Conservation (phyloP, 1,140 invertebrate genomes). For the Tachypleus tridentatus region DNA sequence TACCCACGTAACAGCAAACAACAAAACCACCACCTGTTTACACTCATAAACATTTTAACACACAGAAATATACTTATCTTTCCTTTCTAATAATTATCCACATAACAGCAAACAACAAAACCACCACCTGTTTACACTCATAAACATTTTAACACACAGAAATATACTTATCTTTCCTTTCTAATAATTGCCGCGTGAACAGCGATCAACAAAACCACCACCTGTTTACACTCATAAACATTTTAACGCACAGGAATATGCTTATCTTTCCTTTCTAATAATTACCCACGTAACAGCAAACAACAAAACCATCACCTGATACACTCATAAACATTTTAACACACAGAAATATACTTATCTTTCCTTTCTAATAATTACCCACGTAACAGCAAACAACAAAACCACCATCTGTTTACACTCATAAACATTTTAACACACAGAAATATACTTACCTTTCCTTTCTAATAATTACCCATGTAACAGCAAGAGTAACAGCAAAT, state of each 20-base stretch:
- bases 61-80: constrained; percentile 14
- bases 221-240: neutral
- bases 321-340: neutral
- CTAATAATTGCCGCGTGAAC: constrained; percentile 15
- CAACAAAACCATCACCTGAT: constrained; percentile 7
- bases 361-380: constrained; percentile 16
- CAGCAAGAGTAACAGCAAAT: constrained; percentile 13
- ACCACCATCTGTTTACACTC: constrained; percentile 6
- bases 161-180: constrained; percentile 14
- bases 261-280: constrained; percentile 13
- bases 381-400: constrained; percentile 14
- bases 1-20: constrained; percentile 19
- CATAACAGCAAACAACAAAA: constrained; percentile 13
- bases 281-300: constrained; percentile 18
- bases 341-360: constrained; percentile 14
- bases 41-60: too few species aligned
- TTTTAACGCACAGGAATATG: too few species aligned
- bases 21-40: constrained; percentile 11
- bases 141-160: constrained; percentile 1
- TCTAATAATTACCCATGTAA: constrained; percentile 19
- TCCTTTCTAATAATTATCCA: constrained; percentile 20
- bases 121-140: constrained; percentile 3
- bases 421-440: constrained; percentile 1
- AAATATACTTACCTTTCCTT: constrained; percentile 16
- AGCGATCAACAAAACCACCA: constrained; percentile 12